phyloP scores from a whole-genome alignment of 2,888 invertebrate genomes.

The Drosophila recens region DNA sequence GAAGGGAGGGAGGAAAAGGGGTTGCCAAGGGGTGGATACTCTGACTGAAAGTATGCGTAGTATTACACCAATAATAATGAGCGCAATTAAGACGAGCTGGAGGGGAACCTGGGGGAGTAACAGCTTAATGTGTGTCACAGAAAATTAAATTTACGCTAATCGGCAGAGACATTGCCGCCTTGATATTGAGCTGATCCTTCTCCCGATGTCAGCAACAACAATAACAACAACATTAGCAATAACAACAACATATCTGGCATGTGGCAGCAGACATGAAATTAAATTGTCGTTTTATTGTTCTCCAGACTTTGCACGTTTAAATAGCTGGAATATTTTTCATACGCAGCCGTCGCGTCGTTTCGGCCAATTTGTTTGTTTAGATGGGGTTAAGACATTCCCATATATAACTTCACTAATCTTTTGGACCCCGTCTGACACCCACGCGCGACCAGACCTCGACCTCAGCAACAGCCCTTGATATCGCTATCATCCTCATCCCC shows the following conservation, averaged over 20 bases:
- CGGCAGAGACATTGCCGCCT: slow-evolving; percentile 36
- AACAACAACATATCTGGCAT: slow-evolving; percentile 46
- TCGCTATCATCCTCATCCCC: slow-evolving; percentile 7
- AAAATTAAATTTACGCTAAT: slow-evolving; percentile 77
- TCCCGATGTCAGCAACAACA: not conserved
- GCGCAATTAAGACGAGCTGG: slow-evolving; percentile 59
- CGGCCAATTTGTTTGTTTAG: slow-evolving; percentile 77
- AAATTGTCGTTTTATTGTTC: slow-evolving; percentile 79
- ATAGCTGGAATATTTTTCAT: slow-evolving; percentile 71
- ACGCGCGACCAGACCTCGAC: slow-evolving; percentile 61
- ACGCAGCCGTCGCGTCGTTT: slow-evolving; percentile 54
- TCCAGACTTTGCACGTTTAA: slow-evolving; percentile 56
- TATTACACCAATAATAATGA: slow-evolving; percentile 77
- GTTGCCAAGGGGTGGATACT: slow-evolving; percentile 30
- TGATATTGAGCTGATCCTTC: slow-evolving; percentile 4
- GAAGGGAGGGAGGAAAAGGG: not conserved
- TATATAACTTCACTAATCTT: slow-evolving; percentile 72
- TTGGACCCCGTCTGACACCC: slow-evolving; percentile 50
- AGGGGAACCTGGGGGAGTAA: slow-evolving; percentile 24
- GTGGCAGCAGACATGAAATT: slow-evolving; percentile 71
- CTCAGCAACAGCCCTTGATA: slow-evolving; percentile 32
- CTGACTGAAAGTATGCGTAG: slow-evolving; percentile 37
- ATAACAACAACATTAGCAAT: slow-evolving; percentile 4
- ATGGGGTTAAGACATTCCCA: slow-evolving; percentile 79
- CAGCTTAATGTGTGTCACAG: slow-evolving; percentile 78